Evolutionary conservation across 1,140 invertebrate genomes (phyloP).

Genomic region (Cherax destructor): DNA sequence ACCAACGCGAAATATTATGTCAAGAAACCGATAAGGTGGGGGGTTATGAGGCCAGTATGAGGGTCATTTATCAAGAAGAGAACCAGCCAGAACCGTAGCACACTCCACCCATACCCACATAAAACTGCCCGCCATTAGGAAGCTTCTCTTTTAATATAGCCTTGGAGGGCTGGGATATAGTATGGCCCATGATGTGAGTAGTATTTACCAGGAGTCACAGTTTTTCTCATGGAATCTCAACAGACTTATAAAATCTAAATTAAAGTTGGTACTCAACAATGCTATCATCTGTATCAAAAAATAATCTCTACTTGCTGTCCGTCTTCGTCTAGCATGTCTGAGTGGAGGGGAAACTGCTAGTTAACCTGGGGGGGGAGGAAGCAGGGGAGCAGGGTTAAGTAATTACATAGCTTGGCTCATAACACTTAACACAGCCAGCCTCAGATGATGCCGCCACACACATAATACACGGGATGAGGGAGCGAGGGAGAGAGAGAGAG

Average conservation of each 20-base stretch:
- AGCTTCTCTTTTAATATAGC: constrained; percentile 32
- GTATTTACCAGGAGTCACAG: background rate
- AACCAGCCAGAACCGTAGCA: background rate
- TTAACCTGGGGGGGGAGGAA: background rate
- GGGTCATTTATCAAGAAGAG: constrained; percentile 39
- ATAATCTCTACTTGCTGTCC: too few species aligned
- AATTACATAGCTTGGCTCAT: background rate
- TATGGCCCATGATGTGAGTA: background rate
- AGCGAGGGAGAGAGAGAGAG: too few species aligned
- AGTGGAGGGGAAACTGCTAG: background rate
- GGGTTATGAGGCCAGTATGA: constrained; percentile 34
- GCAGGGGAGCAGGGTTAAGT: background rate
- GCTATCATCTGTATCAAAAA: too few species aligned
- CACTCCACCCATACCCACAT: background rate
- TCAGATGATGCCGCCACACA: background rate
- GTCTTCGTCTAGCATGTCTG: too few species aligned
- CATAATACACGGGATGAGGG: background rate
- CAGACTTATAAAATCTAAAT: too few species aligned
- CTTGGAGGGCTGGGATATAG: background rate
- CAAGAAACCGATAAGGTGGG: constrained; percentile 45
- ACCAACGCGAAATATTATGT: constrained; percentile 60
- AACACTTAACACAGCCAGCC: background rate
- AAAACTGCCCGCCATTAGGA: background rate
- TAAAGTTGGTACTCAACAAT: too few species aligned
- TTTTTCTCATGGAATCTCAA: too few species aligned